Conservation (phyloP, 2,888 invertebrate genomes). For the Zygothrica quintamaculata region DNA sequence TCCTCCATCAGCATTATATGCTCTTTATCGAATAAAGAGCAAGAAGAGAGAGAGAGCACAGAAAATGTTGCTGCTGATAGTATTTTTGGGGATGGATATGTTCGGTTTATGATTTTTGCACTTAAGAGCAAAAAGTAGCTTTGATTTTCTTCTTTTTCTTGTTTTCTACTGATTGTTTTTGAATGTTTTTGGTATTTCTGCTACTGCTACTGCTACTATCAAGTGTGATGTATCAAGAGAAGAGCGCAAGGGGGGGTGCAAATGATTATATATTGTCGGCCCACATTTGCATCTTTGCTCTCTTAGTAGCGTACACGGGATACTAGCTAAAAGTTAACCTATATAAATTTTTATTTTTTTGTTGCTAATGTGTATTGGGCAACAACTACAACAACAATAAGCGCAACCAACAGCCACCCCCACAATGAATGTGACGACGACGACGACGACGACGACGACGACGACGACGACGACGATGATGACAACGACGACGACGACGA, state of each 20-base stretch:
- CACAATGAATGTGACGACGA: conserved; percentile 25
- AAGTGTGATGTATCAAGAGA: conserved; percentile 8
- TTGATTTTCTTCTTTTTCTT: conserved; percentile 54
- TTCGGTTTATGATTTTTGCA: conserved; percentile 63
- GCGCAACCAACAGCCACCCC: conserved; percentile 23
- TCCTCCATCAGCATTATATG: too few relatives aligned
- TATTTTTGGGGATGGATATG: conserved; percentile 53
- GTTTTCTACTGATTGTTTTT: conserved; percentile 24
- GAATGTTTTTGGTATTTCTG: conserved; percentile 31
- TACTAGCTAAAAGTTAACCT: conserved; percentile 64
- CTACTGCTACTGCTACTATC: too few relatives aligned
- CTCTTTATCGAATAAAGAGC: conserved; percentile 34
- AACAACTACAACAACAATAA: conserved; percentile 8
- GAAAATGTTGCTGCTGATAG: conserved; percentile 20
- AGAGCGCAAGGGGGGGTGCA: conserved; percentile 9
- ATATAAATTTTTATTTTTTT: conserved; percentile 69
- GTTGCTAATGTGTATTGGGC: conserved; percentile 25
- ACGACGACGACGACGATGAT: conserved; percentile 31
- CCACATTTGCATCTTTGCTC: conserved; percentile 65
- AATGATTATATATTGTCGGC: conserved; percentile 35
- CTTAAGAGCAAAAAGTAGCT: conserved; percentile 73
- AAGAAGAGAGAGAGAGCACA: conserved; percentile 4
- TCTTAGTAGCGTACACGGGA: conserved; percentile 47
- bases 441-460: conserved; percentile 24
- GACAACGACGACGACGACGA: too few relatives aligned